phyloP scores from a whole-genome alignment of 53 echinoderm and acorn worm genomes.

The Actinopyga echinites region DNA sequence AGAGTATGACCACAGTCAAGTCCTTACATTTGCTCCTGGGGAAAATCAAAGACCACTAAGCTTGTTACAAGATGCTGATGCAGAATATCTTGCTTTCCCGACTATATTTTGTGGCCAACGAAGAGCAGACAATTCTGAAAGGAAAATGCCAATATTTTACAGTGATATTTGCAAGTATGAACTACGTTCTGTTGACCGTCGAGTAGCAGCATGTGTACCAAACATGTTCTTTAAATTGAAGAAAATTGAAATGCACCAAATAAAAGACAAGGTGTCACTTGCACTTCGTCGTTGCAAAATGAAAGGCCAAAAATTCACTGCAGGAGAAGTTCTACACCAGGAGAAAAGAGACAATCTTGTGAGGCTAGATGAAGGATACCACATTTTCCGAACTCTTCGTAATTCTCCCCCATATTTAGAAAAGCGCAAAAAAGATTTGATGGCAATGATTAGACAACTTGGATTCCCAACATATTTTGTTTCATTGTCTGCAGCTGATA shows the following conservation, averaged over 20 bases:
- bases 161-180: slow-evolving; percentile 43
- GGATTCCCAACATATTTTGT: slow-evolving; percentile 59
- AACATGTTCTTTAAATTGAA: slow-evolving; percentile 55
- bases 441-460: too few species aligned
- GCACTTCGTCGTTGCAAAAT: slow-evolving; percentile 42
- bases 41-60: slow-evolving; percentile 46
- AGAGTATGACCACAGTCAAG: slow-evolving; percentile 9
- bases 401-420: slow-evolving; percentile 49
- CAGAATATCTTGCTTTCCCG: slow-evolving; percentile 55
- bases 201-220: slow-evolving; percentile 32
- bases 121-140: neutral
- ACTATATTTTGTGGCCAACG: slow-evolving; percentile 50
- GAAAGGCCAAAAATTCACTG: slow-evolving; percentile 29
- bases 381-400: slow-evolving; percentile 24
- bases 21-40: slow-evolving; percentile 31
- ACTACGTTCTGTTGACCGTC: slow-evolving; percentile 38
- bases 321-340: neutral
- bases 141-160: neutral
- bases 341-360: neutral
- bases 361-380: slow-evolving; percentile 43
- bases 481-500: slow-evolving; percentile 50
- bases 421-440: slow-evolving; percentile 49
- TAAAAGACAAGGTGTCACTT: slow-evolving; percentile 3
- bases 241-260: slow-evolving; percentile 42
- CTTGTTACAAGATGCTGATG: slow-evolving; percentile 48